Evolutionary conservation across 2,113 vertebrate genomes (phyloP), one percentile per base, ranked within the genome.

Genomic region (Indicator maculatus): DNA sequence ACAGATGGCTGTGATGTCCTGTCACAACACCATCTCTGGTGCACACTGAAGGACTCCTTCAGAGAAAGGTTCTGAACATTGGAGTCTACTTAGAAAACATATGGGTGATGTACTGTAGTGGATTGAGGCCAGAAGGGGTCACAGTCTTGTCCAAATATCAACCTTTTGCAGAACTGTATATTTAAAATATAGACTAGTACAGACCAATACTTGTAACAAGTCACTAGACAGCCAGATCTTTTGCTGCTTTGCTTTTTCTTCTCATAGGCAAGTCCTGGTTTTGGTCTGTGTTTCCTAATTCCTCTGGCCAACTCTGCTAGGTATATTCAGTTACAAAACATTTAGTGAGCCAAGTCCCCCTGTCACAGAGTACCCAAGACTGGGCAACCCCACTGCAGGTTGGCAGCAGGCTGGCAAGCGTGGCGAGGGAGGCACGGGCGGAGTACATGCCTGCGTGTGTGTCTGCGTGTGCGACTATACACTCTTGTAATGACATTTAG

Each of bases 401-500:
- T 17, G 39, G 79, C 21, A 53, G 63, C 31, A 30, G 50, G 56
- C 6, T 17, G 39, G 79, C 21, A 53, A 33, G 65, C 4, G 1
- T 1, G 26, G 16, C 2, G 6, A 70, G 74, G 41, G 16, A 38
- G 39, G 33, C 3, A 1, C 1, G 0, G 39, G 55, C 52, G 15
- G 4, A 38, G 14, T 0, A 9, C 4, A 7, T 28, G 55, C 26
- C 33, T 27, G 24, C 2, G 1, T 3, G 3, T 6, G 26, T 21
- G 26, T 12, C 24, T 24, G 17, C 21, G 2, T 0, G 1, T 8
- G 44, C 33, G 31, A 17, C 2, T 1, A 28, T 55, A 47, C 18
- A 16, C 18, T 2, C 5, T 8, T 2, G 15, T 10, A 36, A 45
- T 11, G 1, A 50, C 2, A 0, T 47, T 65, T 18, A 18, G 20